Percentiles rank a stretch among this genome's conserved stretches.
phyloP scores from a whole-genome alignment of 2,888 invertebrate genomes.

The Incurvaria masculella region DNA sequence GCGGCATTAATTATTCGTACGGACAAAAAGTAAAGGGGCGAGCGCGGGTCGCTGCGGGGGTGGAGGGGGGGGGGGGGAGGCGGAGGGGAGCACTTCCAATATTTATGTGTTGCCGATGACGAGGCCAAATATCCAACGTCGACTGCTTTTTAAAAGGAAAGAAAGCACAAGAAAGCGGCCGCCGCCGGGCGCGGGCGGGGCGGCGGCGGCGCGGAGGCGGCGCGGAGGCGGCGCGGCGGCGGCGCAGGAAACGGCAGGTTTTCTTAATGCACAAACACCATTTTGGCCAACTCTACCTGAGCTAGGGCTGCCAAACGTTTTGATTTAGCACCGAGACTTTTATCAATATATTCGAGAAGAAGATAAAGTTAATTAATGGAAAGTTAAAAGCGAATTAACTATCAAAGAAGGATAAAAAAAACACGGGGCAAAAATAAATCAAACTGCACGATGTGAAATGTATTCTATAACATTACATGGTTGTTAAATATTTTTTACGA shows the following conservation, averaged over 20 bases:
- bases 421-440: too few species aligned
- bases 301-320: neutral
- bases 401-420: too few species aligned
- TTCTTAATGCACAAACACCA: constrained; percentile 56
- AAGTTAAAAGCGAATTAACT: too few species aligned
- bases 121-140: constrained; percentile 51
- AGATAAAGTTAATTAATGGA: too few species aligned
- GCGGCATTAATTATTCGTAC: constrained; percentile 50
- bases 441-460: too few species aligned
- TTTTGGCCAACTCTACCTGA: constrained; percentile 17
- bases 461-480: too few species aligned
- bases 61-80: neutral
- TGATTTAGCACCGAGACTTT: too few species aligned
- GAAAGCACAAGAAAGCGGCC: constrained; percentile 47
- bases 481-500: too few species aligned
- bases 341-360: too few species aligned
- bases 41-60: constrained; percentile 18
- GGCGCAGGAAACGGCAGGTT: constrained; percentile 34
- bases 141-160: constrained; percentile 55
- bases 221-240: neutral
- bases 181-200: constrained; percentile 14
- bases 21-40: constrained; percentile 54
- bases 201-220: constrained; percentile 19
- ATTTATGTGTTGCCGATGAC: constrained; percentile 60
- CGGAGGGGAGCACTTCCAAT: constrained; percentile 50